These are phyloP conservation scores for Schizotus pectinicornis DNA, from an alignment of 2,888 invertebrate genomes.

Conservation along the genomic window DNA sequence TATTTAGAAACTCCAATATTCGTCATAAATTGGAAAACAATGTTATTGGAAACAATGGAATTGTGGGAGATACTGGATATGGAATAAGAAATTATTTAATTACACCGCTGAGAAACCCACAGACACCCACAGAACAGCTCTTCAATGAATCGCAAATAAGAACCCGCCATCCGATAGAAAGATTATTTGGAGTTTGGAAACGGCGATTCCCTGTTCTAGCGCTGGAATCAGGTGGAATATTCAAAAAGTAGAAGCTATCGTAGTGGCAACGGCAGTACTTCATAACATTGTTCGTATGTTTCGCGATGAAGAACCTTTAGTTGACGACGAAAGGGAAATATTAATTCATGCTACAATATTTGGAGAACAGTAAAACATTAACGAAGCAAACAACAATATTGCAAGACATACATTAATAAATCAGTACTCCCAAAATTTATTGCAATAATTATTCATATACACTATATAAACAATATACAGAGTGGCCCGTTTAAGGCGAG, in stretches of 20 bases:
- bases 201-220: conserved; percentile 33
- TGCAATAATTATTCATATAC: no score
- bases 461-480: no score
- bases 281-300: conserved; percentile 32
- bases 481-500: no score
- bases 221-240: conserved; percentile 27
- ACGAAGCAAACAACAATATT: no score
- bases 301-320: conserved; percentile 24
- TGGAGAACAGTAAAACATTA: no score
- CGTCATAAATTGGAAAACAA: conserved; percentile 33
- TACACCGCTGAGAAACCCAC: conserved; percentile 35
- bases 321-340: conserved; percentile 18
- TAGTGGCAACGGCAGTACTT: conserved; percentile 34
- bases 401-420: no score
- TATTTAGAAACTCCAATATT: conserved; percentile 43
- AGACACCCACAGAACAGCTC: conserved; percentile 24
- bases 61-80: conserved; percentile 37
- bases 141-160: conserved; percentile 38
- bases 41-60: conserved; percentile 23
- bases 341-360: no score
- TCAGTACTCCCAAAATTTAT: no score
- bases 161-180: conserved; percentile 32
- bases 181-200: conserved; percentile 34
- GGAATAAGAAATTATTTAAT: conserved; percentile 21
- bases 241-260: conserved; percentile 24